Conservation (phyloP, 2,888 invertebrate species). For the Aleiodes alternator region DNA sequence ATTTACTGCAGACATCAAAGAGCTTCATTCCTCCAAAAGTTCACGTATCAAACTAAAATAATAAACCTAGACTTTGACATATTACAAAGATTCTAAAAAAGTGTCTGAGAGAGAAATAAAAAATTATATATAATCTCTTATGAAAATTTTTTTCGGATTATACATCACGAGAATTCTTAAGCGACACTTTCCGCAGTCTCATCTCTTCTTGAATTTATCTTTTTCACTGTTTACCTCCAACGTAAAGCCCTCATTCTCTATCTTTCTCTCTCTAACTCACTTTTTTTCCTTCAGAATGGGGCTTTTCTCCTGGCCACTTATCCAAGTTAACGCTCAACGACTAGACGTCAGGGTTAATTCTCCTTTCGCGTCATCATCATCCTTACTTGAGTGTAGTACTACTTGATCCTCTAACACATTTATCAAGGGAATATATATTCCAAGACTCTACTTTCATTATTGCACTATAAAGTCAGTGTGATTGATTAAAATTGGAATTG, state of each 20-base stretch:
- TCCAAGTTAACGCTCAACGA: slow-evolving; percentile 44
- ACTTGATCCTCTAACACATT: slow-evolving; percentile 34
- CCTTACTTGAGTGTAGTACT: slow-evolving; percentile 23
- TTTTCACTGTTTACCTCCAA: slow-evolving; percentile 14
- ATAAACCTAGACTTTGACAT: slow-evolving; percentile 3
- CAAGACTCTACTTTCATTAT: slow-evolving; percentile 36
- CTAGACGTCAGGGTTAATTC: slow-evolving; percentile 49
- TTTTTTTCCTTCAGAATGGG: neutral
- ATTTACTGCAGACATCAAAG: too few species aligned
- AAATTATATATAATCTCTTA: neutral
- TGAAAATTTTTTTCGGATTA: slow-evolving; percentile 17
- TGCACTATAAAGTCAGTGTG: slow-evolving; percentile 18
- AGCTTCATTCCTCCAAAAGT: neutral
- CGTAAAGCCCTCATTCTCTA: slow-evolving; percentile 10
- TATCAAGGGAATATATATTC: slow-evolving; percentile 33
- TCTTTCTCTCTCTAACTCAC: slow-evolving; percentile 2
- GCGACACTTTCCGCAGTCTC: slow-evolving; percentile 20
- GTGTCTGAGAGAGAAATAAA: too few species aligned
- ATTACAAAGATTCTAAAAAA: slow-evolving; percentile 12
- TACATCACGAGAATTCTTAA: slow-evolving; percentile 24
- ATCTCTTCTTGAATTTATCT: slow-evolving; percentile 26
- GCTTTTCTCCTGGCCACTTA: slow-evolving; percentile 41
- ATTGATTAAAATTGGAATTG: neutral
- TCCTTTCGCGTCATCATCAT: slow-evolving; percentile 35
- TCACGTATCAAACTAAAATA: neutral